Evolutionary conservation across 2,113 vertebrate genomes (phyloP).

Genomic region (Shinisaurus crocodilurus): DNA sequence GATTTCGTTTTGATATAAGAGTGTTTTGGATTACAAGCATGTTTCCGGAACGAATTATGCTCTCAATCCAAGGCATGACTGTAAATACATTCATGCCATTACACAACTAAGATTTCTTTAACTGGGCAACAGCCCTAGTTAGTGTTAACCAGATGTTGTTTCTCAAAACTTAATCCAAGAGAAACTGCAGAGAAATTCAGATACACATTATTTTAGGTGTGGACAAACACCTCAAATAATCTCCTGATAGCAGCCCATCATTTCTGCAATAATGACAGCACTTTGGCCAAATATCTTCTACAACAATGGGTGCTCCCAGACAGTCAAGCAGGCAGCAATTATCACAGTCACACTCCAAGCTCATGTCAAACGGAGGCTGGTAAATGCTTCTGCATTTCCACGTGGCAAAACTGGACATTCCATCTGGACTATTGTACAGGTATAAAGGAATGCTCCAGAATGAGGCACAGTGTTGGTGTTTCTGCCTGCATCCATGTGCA

Average conservation of each 20-base stretch:
- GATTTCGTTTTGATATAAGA: no score
- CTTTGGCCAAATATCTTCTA: background rate
- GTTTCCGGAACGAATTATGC: no score
- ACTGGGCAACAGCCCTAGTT: background rate
- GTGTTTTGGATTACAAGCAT: no score
- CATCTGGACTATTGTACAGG: background rate
- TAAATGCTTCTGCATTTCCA: background rate
- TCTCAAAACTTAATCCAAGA: background rate
- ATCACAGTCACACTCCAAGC: background rate
- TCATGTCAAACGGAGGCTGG: background rate
- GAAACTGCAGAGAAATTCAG: background rate
- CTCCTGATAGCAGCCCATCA: background rate
- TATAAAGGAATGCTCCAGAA: background rate
- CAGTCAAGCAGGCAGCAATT: background rate
- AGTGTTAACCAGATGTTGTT: background rate
- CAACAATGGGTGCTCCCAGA: background rate
- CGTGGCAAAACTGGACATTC: background rate
- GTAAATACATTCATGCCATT: background rate
- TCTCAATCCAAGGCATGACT: no score
- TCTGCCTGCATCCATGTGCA: background rate
- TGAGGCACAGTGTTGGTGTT: background rate
- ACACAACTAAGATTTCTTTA: conserved; percentile 1
- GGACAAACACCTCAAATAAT: conserved; percentile 1
- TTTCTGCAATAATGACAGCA: background rate
- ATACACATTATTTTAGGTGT: conserved; percentile 22